These are phyloP conservation scores for Halocaridina rubra DNA, from an alignment of 2,888 invertebrate genomes.

Conservation along the genomic window DNA sequence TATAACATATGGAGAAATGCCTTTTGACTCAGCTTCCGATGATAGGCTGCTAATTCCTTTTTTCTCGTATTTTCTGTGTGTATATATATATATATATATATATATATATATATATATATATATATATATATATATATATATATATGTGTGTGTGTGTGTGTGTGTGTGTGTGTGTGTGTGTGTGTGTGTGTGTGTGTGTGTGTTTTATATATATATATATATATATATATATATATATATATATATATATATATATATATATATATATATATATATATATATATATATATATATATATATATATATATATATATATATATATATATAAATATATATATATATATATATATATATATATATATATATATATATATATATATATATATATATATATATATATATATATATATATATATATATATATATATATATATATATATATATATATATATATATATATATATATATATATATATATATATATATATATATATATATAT, in stretches of 20 bases:
- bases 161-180: not conserved
- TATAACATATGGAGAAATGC: too few species aligned
- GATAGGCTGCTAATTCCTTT: too few species aligned
- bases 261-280: not conserved
- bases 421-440: not conserved
- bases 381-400: constrained; percentile 30
- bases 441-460: constrained; percentile 8
- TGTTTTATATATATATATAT: not conserved
- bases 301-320: constrained; percentile 14
- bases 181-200: not conserved
- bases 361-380: constrained; percentile 24
- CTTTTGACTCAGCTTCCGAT: too few species aligned
- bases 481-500: not conserved
- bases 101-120: constrained; percentile 39
- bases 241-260: not conserved
- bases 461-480: constrained; percentile 3
- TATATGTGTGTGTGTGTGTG: constrained; percentile 23
- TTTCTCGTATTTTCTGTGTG: too few species aligned
- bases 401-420: constrained; percentile 26
- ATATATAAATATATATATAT: constrained; percentile 5
- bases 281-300: not conserved
- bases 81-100: constrained; percentile 22
- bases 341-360: constrained; percentile 18
- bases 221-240: not conserved
- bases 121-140: constrained; percentile 27